phyloP scores from a whole-genome alignment of 2,888 invertebrate genomes.

The Patella depressa region DNA sequence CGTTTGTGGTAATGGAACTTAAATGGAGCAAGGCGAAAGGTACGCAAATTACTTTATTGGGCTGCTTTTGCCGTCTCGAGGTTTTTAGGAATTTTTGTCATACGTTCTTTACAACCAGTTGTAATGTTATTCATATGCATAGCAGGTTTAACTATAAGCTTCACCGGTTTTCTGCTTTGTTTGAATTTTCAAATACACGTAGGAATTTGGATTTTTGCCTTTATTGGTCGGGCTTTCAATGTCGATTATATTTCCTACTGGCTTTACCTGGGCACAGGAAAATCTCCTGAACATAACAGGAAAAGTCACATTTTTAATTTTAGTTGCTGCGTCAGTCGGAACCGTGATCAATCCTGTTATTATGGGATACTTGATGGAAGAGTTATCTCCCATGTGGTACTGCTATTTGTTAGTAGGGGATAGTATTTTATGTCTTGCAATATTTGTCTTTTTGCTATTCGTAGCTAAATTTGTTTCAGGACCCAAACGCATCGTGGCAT shows the following conservation, averaged over 20 bases:
- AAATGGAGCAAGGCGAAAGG: slow-evolving; percentile 60
- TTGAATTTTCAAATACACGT: slow-evolving; percentile 38
- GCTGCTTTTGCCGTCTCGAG: slow-evolving; percentile 68
- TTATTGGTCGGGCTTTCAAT: slow-evolving; percentile 67
- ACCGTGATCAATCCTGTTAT: slow-evolving; percentile 67
- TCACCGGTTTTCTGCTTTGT: slow-evolving; percentile 38
- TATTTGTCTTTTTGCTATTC: slow-evolving; percentile 42
- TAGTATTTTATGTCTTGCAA: slow-evolving; percentile 45
- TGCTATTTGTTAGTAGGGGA: slow-evolving; percentile 59
- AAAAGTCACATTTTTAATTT: slow-evolving; percentile 65
- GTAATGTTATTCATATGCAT: slow-evolving; percentile 48
- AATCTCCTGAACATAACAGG: slow-evolving; percentile 68
- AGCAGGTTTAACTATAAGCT: slow-evolving; percentile 29
- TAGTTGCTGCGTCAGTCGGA: slow-evolving; percentile 67
- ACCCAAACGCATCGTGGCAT: neutral
- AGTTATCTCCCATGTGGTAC: slow-evolving; percentile 60
- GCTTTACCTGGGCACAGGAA: slow-evolving; percentile 70
- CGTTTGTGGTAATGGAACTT: slow-evolving; percentile 64
- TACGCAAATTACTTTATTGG: slow-evolving; percentile 69
- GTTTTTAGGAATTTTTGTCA: slow-evolving; percentile 65
- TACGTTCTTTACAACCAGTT: slow-evolving; percentile 61
- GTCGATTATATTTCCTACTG: slow-evolving; percentile 70
- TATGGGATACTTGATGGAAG: slow-evolving; percentile 64
- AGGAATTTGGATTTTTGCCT: slow-evolving; percentile 59
- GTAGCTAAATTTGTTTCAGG: neutral